These are phyloP conservation scores for Odontesthes bonariensis DNA, from an alignment of 2,113 vertebrate species.

Conservation along the genomic window DNA sequence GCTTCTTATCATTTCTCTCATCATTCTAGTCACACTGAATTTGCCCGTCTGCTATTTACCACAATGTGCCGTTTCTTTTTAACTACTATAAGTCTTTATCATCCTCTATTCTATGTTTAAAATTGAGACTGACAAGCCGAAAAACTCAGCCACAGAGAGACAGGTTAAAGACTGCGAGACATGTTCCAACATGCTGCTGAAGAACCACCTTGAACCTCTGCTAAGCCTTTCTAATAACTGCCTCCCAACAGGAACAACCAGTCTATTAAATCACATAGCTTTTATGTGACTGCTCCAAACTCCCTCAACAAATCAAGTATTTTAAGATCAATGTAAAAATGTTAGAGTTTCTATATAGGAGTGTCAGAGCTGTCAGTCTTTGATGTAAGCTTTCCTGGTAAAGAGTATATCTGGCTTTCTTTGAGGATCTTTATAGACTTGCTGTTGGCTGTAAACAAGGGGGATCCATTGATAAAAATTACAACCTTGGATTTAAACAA, in stretches of 20 bases:
- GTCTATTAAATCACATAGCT: constrained; percentile 24
- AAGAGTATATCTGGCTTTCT: not conserved
- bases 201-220: constrained; percentile 16
- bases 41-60: constrained; percentile 26
- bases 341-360: not conserved
- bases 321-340: constrained; percentile 16
- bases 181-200: constrained; percentile 33
- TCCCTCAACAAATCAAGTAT: constrained; percentile 16
- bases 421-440: constrained; percentile 35
- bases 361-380: constrained; percentile 21
- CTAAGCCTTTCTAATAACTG: constrained; percentile 15
- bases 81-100: constrained; percentile 27
- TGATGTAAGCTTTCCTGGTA: constrained; percentile 13
- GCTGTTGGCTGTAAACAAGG: constrained; percentile 25
- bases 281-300: constrained; percentile 25
- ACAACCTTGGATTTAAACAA: constrained; percentile 21
- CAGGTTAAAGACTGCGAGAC: constrained; percentile 42
- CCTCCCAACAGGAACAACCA: constrained; percentile 12
- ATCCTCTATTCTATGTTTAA: constrained; percentile 14
- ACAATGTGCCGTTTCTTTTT: constrained; percentile 31
- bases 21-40: constrained; percentile 48
- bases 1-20: constrained; percentile 33
- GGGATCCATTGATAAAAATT: constrained; percentile 29
- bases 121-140: constrained; percentile 61
- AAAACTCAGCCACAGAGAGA: constrained; percentile 56